Evolutionary conservation across 2,888 invertebrate species (phyloP).

Genomic region (Brassicogethes aeneus): DNA sequence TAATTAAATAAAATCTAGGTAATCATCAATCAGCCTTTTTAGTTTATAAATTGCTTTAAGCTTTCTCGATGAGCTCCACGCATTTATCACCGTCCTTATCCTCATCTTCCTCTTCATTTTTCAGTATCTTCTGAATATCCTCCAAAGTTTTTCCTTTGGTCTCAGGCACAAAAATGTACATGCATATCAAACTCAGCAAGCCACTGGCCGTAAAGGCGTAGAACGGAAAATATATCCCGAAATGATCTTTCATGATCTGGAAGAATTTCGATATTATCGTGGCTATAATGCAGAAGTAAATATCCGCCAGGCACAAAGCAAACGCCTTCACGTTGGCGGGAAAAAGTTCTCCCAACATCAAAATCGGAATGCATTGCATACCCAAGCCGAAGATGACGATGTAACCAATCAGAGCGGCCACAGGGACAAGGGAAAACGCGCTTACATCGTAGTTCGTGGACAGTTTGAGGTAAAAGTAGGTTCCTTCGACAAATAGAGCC

Average conservation of each 20-base stretch:
- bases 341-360: constrained; percentile 45
- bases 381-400: constrained; percentile 44
- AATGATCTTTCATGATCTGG: constrained; percentile 14
- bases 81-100: constrained; percentile 1
- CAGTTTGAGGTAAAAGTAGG: constrained; percentile 41
- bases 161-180: constrained; percentile 5
- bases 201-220: constrained; percentile 6
- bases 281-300: constrained; percentile 41
- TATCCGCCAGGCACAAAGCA: constrained; percentile 47
- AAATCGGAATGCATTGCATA: constrained; percentile 43
- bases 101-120: constrained; percentile 4
- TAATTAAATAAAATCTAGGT: background rate
- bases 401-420: constrained; percentile 40
- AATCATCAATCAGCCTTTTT: background rate
- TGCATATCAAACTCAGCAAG: constrained; percentile 3
- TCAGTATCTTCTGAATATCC: constrained; percentile 5
- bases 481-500: constrained; percentile 36
- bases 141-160: constrained; percentile 6
- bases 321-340: constrained; percentile 46
- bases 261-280: constrained; percentile 42
- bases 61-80: background rate
- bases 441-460: constrained; percentile 29
- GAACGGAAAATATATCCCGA: constrained; percentile 6
- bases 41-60: background rate
- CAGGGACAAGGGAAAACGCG: constrained; percentile 37